A percentile compares a stretch with the other conserved stretches of the same genome.
These are phyloP conservation scores for Cephus cinctus DNA, from an alignment of 1,140 invertebrate species.

Conservation along the genomic window DNA sequence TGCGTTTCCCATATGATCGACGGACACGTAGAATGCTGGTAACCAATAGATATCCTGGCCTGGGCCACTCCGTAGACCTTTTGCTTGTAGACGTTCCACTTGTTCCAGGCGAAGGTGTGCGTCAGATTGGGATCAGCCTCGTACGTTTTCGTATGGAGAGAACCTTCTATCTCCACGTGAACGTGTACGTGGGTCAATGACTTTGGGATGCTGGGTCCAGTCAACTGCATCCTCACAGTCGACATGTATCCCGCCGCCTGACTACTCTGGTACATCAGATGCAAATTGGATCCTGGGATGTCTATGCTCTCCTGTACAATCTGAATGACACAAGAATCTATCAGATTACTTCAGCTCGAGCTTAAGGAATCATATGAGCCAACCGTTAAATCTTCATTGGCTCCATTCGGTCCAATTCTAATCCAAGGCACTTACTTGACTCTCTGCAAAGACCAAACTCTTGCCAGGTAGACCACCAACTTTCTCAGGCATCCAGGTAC, in stretches of 20 bases:
- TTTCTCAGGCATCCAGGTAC: constrained; percentile 82
- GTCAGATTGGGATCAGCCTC: constrained; percentile 94
- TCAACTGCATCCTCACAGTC: constrained; percentile 88
- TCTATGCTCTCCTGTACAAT: constrained; percentile 92
- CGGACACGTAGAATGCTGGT: constrained; percentile 86
- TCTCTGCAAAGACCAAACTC: constrained; percentile 83
- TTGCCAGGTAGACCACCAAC: constrained; percentile 79
- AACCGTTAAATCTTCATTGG: no score
- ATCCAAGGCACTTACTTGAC: constrained; percentile 68
- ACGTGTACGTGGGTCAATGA: constrained; percentile 84
- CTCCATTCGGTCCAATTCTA: no score
- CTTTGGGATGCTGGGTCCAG: constrained; percentile 74
- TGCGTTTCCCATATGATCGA: constrained; percentile 92
- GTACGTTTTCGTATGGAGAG: constrained; percentile 86
- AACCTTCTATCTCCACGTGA: constrained; percentile 89
- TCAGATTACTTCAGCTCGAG: no score
- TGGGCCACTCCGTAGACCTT: constrained; percentile 89
- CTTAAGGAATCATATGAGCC: no score
- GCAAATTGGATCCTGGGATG: constrained; percentile 88
- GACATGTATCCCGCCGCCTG: constrained; percentile 90
- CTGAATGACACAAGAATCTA: no score
- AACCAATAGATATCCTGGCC: constrained; percentile 88
- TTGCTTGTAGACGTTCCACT: constrained; percentile 95
- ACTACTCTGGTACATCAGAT: constrained; percentile 90
- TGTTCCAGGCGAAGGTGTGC: constrained; percentile 96